Percentiles rank a stretch among this genome's conserved stretches.
phyloP scores from a whole-genome alignment of 1,140 invertebrate genomes.

The Brachionus calyciflorus region DNA sequence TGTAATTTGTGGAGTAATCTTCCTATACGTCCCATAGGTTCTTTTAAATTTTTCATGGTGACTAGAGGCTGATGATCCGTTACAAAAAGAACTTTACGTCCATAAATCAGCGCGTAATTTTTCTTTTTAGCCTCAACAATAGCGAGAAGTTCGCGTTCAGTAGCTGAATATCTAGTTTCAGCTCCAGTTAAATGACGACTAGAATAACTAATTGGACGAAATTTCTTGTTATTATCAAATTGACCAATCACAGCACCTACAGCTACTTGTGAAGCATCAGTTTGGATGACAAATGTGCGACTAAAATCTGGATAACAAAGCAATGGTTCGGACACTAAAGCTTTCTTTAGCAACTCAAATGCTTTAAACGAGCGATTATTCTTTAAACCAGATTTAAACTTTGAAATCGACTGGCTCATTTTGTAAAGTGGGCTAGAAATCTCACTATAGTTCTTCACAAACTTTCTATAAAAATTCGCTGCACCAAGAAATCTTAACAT shows the following conservation, averaged over 20 bases:
- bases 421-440: background rate
- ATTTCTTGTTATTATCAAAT: background rate
- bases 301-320: too few species aligned
- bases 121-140: background rate
- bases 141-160: background rate
- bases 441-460: slow-evolving; percentile 52
- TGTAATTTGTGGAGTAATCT: background rate
- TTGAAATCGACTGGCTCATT: background rate
- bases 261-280: background rate
- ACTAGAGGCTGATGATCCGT: slow-evolving; percentile 17
- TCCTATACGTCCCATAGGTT: background rate
- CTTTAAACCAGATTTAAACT: background rate
- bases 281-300: too few species aligned
- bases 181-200: slow-evolving; percentile 12
- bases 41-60: slow-evolving; percentile 3
- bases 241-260: background rate
- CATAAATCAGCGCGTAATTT: too few species aligned
- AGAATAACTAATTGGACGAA: background rate
- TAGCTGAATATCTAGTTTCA: background rate
- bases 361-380: too few species aligned
- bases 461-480: slow-evolving; percentile 59
- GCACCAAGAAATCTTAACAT: slow-evolving; percentile 57
- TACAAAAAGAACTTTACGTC: background rate
- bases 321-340: too few species aligned
- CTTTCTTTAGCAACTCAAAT: too few species aligned